A percentile compares a stretch with the other conserved stretches of the same genome.
Evolutionary conservation across 1,140 invertebrate genomes (phyloP).

Genomic region (Nasonia vitripennis): DNA sequence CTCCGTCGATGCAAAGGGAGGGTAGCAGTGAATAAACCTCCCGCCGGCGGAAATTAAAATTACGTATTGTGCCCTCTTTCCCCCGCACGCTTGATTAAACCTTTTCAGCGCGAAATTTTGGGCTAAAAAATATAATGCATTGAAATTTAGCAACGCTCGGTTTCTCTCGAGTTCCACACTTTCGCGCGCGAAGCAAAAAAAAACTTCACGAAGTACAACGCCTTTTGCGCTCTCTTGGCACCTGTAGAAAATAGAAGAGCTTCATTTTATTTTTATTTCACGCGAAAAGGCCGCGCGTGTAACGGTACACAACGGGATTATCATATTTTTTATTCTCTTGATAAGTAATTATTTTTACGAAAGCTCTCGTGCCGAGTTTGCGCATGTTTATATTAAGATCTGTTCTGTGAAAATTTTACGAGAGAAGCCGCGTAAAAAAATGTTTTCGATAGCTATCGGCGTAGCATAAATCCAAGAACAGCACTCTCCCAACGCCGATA

Average conservation of each 20-base stretch:
- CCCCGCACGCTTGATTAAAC: conserved; percentile 46
- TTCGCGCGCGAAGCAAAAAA: not conserved
- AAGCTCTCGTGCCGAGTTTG: too few relatives aligned
- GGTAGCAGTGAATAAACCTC: conserved; percentile 38
- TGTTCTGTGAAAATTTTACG: too few relatives aligned
- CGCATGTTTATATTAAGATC: too few relatives aligned
- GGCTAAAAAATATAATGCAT: conserved; percentile 22
- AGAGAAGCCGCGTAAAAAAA: too few relatives aligned
- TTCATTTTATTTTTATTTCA: too few relatives aligned
- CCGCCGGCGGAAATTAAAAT: conserved; percentile 44
- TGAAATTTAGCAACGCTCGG: conserved; percentile 13
- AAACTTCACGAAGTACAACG: not conserved
- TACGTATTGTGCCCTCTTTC: conserved; percentile 45
- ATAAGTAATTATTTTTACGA: too few relatives aligned
- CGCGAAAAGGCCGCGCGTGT: too few relatives aligned
- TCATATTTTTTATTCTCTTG: too few relatives aligned
- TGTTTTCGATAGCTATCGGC: too few relatives aligned
- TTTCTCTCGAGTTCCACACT: conserved; percentile 34
- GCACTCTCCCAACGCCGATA: not conserved
- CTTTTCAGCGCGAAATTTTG: conserved; percentile 44
- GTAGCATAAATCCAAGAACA: not conserved
- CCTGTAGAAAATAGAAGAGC: too few relatives aligned
- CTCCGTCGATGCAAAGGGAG: conserved; percentile 28
- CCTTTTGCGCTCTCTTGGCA: not conserved
- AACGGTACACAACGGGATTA: too few relatives aligned